These are phyloP conservation scores for Sceloporus undulatus DNA, from an alignment of 2,113 vertebrate species.

Conservation along the genomic window DNA sequence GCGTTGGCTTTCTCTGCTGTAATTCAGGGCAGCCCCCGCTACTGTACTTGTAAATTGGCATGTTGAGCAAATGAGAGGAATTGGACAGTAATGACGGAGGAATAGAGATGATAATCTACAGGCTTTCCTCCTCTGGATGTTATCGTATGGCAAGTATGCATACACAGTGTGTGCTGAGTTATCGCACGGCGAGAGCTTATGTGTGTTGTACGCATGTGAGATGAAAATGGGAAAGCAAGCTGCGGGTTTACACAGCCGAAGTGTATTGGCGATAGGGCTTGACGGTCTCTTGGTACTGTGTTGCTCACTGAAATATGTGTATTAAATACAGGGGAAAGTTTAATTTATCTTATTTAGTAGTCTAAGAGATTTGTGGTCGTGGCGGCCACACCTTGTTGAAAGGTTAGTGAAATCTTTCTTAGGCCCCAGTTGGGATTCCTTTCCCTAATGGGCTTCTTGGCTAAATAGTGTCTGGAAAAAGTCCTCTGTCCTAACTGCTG, in stretches of 20 bases:
- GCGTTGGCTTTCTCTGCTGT: background rate
- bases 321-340: no score
- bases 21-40: background rate
- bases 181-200: background rate
- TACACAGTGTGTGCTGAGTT: background rate
- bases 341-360: no score
- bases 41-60: no score
- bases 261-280: background rate
- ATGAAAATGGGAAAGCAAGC: no score
- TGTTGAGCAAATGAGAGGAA: no score
- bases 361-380: no score
- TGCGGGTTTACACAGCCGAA: background rate
- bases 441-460: background rate
- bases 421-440: background rate
- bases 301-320: no score
- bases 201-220: background rate
- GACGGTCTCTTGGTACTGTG: background rate
- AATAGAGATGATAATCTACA: background rate
- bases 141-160: background rate
- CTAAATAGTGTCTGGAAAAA: background rate
- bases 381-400: background rate
- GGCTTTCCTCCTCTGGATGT: background rate
- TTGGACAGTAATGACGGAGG: background rate
- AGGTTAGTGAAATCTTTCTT: background rate
- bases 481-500: background rate